Percentiles rank a stretch among this genome's conserved stretches.
phyloP scores from a whole-genome alignment of 2,888 invertebrate genomes.

The Nycteola revayana region DNA sequence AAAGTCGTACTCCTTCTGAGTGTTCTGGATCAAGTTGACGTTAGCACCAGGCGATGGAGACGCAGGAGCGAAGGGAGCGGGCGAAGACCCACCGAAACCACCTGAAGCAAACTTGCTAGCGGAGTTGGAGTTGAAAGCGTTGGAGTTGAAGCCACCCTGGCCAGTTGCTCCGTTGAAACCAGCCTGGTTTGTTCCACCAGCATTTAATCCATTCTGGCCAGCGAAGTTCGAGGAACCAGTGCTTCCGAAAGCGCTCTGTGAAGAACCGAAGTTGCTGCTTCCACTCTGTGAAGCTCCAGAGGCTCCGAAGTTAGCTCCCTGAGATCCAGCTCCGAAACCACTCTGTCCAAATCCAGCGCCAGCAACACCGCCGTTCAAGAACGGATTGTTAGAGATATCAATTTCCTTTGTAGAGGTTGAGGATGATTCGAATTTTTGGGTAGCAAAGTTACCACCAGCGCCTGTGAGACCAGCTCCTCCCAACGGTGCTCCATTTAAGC shows the following conservation, averaged over 20 bases:
- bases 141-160: constrained; percentile 22
- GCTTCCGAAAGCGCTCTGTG: constrained; percentile 28
- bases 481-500: constrained; percentile 16
- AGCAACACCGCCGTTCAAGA: constrained; percentile 43
- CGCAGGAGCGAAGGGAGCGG: constrained; percentile 55
- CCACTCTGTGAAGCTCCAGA: neutral
- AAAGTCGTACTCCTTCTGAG: constrained; percentile 61
- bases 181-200: constrained; percentile 17
- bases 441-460: constrained; percentile 9
- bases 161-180: neutral
- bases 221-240: constrained; percentile 2
- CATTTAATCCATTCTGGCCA: constrained; percentile 18
- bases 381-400: constrained; percentile 59
- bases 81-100: constrained; percentile 65
- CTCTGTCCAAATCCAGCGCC: constrained; percentile 10
- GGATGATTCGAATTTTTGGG: constrained; percentile 12
- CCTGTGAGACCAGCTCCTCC: neutral
- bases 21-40: constrained; percentile 60
- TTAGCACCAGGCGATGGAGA: constrained; percentile 51
- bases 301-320: neutral
- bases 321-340: neutral
- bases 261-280: neutral
- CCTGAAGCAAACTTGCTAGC: constrained; percentile 42
- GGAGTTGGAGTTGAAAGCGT: constrained; percentile 21
- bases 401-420: constrained; percentile 37